Percentiles rank a stretch among this genome's conserved stretches.
Evolutionary conservation across 2,888 invertebrate genomes (phyloP).

Genomic region (Blastobasis lacticolella): DNA sequence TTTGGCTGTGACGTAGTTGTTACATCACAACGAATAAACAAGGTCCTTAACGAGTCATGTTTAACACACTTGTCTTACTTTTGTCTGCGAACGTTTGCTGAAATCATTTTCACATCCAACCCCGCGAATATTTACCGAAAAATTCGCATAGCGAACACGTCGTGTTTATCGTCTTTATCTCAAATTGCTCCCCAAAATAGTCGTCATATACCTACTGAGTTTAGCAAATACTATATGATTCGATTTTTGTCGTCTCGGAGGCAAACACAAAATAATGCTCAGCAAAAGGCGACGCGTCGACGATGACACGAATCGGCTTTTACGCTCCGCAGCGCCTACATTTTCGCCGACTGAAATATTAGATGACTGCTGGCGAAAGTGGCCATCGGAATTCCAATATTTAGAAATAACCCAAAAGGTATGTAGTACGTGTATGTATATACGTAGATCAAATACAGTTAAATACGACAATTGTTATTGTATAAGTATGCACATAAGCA

Average conservation of each 20-base stretch:
- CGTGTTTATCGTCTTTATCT: conserved; percentile 35
- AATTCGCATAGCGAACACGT: conserved; percentile 22
- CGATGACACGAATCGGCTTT: conserved; percentile 57
- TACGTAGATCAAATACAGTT: too few species aligned
- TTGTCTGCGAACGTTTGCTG: too few species aligned
- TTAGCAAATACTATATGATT: conserved; percentile 31
- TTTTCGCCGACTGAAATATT: conserved; percentile 30
- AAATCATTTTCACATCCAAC: too few species aligned
- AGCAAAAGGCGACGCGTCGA: conserved; percentile 25
- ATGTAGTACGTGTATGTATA: too few species aligned
- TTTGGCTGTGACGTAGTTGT: neutral
- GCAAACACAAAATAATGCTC: conserved; percentile 45
- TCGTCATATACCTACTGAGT: conserved; percentile 28
- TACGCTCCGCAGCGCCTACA: conserved; percentile 43
- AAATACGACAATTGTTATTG: too few species aligned
- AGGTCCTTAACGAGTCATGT: conserved; percentile 11
- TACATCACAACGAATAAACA: conserved; percentile 23
- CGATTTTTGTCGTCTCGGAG: conserved; percentile 35
- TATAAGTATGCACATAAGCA: too few species aligned
- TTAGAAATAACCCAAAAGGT: too few species aligned
- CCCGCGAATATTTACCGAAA: conserved; percentile 21
- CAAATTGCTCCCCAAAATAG: conserved; percentile 37
- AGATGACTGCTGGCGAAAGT: conserved; percentile 28
- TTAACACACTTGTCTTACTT: conserved; percentile 15
- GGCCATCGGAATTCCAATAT: conserved; percentile 9